These are phyloP conservation scores for Galerucella pusilla DNA, from an alignment of 2,888 invertebrate species.

Conservation along the genomic window DNA sequence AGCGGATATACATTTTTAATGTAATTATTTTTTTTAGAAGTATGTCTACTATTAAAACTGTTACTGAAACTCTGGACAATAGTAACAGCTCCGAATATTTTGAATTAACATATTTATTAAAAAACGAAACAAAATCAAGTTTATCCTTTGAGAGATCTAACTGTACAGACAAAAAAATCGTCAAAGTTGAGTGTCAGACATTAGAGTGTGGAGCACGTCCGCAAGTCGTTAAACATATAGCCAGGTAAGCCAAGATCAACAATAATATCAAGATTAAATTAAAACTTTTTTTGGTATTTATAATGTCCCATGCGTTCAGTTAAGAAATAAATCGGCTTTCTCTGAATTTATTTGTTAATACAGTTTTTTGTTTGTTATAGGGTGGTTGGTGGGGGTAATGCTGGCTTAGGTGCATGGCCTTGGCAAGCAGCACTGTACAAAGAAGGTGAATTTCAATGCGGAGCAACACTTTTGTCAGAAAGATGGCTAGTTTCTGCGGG, in stretches of 20 bases:
- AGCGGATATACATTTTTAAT: background rate
- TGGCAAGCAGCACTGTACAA: slow-evolving; percentile 89
- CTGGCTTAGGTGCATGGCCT: slow-evolving; percentile 83
- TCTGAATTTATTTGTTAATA: too few relatives aligned
- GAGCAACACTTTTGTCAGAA: slow-evolving; percentile 77
- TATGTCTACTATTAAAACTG: slow-evolving; percentile 48
- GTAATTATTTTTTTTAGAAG: slow-evolving; percentile 45
- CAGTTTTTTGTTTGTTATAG: slow-evolving; percentile 62
- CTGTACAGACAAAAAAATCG: slow-evolving; percentile 73
- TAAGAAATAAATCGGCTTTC: too few relatives aligned
- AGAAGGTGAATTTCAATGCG: slow-evolving; percentile 87
- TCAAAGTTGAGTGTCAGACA: slow-evolving; percentile 75
- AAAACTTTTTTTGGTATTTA: too few relatives aligned
- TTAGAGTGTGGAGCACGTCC: slow-evolving; percentile 79
- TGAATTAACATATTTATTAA: slow-evolving; percentile 71
- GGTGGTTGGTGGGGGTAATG: slow-evolving; percentile 84
- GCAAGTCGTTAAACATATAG: slow-evolving; percentile 73
- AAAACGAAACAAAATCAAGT: slow-evolving; percentile 70
- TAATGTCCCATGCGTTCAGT: too few relatives aligned
- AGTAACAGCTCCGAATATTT: slow-evolving; percentile 64
- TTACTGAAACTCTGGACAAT: slow-evolving; percentile 38
- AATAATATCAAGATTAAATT: too few relatives aligned
- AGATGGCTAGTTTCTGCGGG: slow-evolving; percentile 84
- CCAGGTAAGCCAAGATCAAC: slow-evolving; percentile 68
- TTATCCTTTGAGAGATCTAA: slow-evolving; percentile 74